These are phyloP conservation scores for Macropus fuliginosus DNA, from an alignment of 2,797 vertebrate genomes.

Conservation along the genomic window DNA sequence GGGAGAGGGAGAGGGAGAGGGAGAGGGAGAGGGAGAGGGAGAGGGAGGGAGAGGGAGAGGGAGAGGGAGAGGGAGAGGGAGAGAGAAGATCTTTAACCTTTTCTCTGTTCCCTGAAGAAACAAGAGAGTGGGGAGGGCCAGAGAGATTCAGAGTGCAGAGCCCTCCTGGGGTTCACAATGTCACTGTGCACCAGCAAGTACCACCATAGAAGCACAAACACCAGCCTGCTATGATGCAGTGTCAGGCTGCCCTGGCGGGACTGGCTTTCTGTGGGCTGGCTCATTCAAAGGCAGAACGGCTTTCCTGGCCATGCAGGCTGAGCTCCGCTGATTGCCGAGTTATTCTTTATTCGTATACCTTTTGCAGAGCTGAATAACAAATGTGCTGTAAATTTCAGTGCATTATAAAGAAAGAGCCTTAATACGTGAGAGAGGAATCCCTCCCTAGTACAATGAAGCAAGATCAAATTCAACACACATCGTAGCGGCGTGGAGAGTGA, in stretches of 20 bases:
- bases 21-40: not conserved
- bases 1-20: rapidly evolving
- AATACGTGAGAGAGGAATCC: conserved; percentile 41
- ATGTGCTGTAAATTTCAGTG: conserved; percentile 48
- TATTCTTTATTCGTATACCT: conserved; percentile 71
- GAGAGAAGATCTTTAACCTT: not conserved
- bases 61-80: not conserved
- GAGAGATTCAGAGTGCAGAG: not conserved
- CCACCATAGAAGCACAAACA: conserved; percentile 16
- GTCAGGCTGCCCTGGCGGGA: conserved; percentile 60
- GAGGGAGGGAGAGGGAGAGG: not conserved
- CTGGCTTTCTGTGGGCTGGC: not conserved
- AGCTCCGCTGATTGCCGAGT: conserved; percentile 14
- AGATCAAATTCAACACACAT: conserved; percentile 69
- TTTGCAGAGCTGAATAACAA: conserved; percentile 64
- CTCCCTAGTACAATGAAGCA: conserved; percentile 18
- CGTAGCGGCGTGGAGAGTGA: conserved; percentile 60
- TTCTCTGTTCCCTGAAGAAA: conserved; percentile 13
- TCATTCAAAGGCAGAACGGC: conserved; percentile 25
- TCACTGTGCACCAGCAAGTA: not conserved
- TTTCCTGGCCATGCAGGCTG: conserved; percentile 1
- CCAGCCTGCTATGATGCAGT: conserved; percentile 28
- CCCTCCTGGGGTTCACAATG: not conserved
- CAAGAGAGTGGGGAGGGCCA: not conserved
- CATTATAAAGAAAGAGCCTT: conserved; percentile 45